A percentile compares a stretch with the other conserved stretches of the same genome.
phyloP scores from a whole-genome alignment of 1,140 invertebrate species.

The Drosophila micromelanica region DNA sequence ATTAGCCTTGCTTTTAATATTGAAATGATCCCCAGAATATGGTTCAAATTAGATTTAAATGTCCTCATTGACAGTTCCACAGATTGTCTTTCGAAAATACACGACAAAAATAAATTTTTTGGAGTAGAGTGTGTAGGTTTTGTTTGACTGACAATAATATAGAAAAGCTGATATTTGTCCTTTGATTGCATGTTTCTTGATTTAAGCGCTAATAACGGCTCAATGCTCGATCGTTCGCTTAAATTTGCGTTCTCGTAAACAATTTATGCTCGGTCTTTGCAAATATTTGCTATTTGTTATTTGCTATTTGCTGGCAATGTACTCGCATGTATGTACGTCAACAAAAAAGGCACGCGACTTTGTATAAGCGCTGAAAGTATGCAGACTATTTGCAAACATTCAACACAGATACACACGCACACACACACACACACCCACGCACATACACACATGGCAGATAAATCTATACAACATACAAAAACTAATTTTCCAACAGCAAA shows the following conservation, averaged over 20 bases:
- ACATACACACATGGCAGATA: conserved; percentile 28
- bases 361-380: conserved; percentile 76
- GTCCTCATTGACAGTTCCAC: too few relatives aligned
- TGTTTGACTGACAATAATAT: too few relatives aligned
- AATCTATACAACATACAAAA: conserved; percentile 68
- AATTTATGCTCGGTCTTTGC: conserved; percentile 46
- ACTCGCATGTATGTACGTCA: conserved; percentile 49
- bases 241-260: conserved; percentile 42
- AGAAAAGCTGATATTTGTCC: too few relatives aligned
- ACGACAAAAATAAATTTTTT: too few relatives aligned
- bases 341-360: conserved; percentile 74
- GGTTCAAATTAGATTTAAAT: too few relatives aligned
- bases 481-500: conserved; percentile 77
- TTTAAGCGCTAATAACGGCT: conserved; percentile 37
- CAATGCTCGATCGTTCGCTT: conserved; percentile 36
- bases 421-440: conserved; percentile 7
- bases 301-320: conserved; percentile 53
- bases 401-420: conserved; percentile 29
- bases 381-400: conserved; percentile 81
- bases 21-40: too few relatives aligned
- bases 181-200: neutral
- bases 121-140: too few relatives aligned
- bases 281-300: conserved; percentile 63
- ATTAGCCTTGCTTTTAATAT: too few relatives aligned
- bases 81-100: too few relatives aligned